Percentiles rank a stretch among this genome's conserved stretches.
Evolutionary conservation across 2,113 vertebrate species (phyloP).

Genomic region (Alectura lathami): DNA sequence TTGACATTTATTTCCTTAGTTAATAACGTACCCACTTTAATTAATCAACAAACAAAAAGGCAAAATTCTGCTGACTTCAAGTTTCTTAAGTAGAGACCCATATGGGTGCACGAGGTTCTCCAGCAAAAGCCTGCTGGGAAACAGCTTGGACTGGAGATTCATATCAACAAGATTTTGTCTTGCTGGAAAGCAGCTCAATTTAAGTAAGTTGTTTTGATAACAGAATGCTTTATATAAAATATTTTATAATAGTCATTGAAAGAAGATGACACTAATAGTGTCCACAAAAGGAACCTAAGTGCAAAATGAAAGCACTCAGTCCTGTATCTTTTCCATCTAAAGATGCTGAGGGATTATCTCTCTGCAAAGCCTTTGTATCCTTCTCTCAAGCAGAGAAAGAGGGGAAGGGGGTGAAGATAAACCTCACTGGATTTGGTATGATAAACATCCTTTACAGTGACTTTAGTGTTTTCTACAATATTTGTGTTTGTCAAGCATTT

Average conservation of each 20-base stretch:
- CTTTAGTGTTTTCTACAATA: not conserved
- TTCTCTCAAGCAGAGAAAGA: constrained; percentile 1
- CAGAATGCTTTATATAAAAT: not conserved
- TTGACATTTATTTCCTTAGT: not conserved
- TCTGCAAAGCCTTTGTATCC: constrained; percentile 43
- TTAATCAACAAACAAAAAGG: not conserved
- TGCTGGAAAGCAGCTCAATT: constrained; percentile 32
- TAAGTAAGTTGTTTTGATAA: constrained; percentile 19
- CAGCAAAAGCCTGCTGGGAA: not conserved
- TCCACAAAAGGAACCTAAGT: constrained; percentile 24
- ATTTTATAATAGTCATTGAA: not conserved
- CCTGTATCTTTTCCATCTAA: constrained; percentile 51
- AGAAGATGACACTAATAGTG: constrained; percentile 32
- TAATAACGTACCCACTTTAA: not conserved
- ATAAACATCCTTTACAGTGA: constrained; percentile 29
- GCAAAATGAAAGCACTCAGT: constrained; percentile 38
- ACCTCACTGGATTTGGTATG: constrained; percentile 28
- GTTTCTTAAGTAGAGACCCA: constrained; percentile 3
- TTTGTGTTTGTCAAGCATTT: not conserved
- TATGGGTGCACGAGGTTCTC: not conserved
- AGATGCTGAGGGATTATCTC: constrained; percentile 65
- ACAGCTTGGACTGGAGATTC: not conserved
- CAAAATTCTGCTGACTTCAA: constrained; percentile 16
- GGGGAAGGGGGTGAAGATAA: constrained; percentile 44
- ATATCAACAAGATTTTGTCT: not conserved